Evolutionary conservation across 2,888 invertebrate genomes (phyloP), one percentile per base, ranked within the genome.

Genomic region (Ceramica pisi): DNA sequence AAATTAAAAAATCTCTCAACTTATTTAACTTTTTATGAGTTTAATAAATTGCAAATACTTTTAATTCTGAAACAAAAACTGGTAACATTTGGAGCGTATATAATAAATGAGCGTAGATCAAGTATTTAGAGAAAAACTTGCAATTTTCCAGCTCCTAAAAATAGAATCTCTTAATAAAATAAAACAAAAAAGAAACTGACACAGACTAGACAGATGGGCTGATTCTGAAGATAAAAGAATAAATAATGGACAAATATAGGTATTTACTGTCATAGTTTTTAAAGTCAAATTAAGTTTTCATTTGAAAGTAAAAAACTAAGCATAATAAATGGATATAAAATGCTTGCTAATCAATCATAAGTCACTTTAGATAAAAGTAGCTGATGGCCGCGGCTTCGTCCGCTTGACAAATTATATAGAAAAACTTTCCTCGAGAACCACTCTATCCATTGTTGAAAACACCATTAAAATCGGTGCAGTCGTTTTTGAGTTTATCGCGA

Each of bases 161-260:
- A 4, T 1, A 4, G 2, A n/a, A 44, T 65, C 31, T 48, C 56
- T 60, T 57, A 21, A 56, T 56, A 56, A 61, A 21, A 56, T 56
- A 56, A 41, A 46, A 60, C 72, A 68, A 61, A 71, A 72, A 60
- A 19, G n/a, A 66, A 74, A 31, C 23, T 55, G 35, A 72, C 70
- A 66, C 57, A 57, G 31, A 73, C 9, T 55, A 16, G 48, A 63
- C 63, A 67, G 51, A 69, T 67, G 38, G 44, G 26, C 19, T 71
- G 31, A 69, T 67, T 63, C 63, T 23, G 12, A 0, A 44, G 59
- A 74, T 50, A 56, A 59, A 69, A 74, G 55, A 19, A 19, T 51
- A 6, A 38, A 19, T 53, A n/a, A 44, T 44, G 10, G 31, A 38
- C 19, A 23, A 67, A 53, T 31, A 10, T 38, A 19, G 12, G 19